Evolutionary conservation across 2,113 vertebrate genomes (phyloP).

Genomic region (Mustela lutreola): DNA sequence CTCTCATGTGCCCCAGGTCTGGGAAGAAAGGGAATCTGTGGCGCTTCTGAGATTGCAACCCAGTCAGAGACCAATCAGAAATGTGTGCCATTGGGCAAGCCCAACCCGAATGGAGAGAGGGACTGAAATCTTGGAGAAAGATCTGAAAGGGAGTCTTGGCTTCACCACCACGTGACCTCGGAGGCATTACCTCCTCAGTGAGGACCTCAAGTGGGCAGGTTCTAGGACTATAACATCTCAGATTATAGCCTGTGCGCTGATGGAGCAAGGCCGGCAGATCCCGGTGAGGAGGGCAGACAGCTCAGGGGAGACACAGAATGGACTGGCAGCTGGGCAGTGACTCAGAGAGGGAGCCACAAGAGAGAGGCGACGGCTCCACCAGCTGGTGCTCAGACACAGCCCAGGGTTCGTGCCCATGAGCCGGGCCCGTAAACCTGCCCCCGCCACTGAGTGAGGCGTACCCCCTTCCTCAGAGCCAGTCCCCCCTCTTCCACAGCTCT

Average conservation of each 20-base stretch:
- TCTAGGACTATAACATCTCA: constrained; percentile 46
- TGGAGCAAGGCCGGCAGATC: constrained; percentile 27
- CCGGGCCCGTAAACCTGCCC: not conserved
- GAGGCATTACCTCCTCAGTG: not conserved
- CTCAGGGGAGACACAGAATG: not conserved
- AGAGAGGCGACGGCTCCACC: not conserved
- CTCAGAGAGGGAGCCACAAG: not conserved
- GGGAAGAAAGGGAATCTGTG: constrained; percentile 24
- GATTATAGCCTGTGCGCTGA: constrained; percentile 50
- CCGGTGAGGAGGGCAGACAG: constrained; percentile 34
- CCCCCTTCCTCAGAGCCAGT: not conserved
- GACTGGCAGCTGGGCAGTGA: constrained; percentile 62
- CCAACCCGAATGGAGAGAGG: not conserved
- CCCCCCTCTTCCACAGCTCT: not conserved
- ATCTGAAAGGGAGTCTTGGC: not conserved
- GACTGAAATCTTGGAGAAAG: not conserved
- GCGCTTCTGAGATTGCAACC: not conserved
- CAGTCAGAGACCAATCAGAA: not conserved
- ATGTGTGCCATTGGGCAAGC: not conserved
- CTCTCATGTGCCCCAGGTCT: constrained; percentile 25
- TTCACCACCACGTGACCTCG: not conserved
- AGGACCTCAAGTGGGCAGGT: constrained; percentile 2
- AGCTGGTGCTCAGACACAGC: constrained; percentile 21
- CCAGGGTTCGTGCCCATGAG: not conserved
- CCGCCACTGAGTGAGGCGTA: not conserved